Evolutionary conservation across 2,113 vertebrate species (phyloP), one percentile per base, ranked within the genome.

Genomic region (Capreolus pygargus): DNA sequence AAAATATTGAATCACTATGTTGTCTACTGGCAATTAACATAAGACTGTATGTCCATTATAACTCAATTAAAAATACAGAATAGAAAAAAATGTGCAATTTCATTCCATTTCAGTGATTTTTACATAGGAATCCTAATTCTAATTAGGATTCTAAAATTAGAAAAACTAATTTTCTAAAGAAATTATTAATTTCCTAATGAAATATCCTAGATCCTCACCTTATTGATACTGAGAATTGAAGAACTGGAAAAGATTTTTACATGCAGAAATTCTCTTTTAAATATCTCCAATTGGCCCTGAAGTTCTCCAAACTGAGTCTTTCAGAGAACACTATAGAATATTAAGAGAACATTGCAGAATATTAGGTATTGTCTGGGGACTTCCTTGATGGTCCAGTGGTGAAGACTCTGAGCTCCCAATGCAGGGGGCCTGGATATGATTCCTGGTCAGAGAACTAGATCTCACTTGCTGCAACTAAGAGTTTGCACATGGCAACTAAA

Each of bases 111-210:
- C 50, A 54, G 55, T 52, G 78, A 95, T 88, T 94, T 95, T 52
- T 74, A 47, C 54, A 64, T 9, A 36, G 47, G 8, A 90, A 23
- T 55, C 23, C 27, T 70, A 11, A 70, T 36, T 70, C n/a, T 21
- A 36, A 36, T 11, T 70, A 70, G 9, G 64, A 21, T 36, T 70
- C 64, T 70, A 70, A 70, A 70, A 70, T 70, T 70, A 3, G 3
- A 6, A 58, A 88, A 92, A 94, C 8, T 45, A 78, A 92, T 83
- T 67, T 93, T 45, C 89, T 91, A 92, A 95, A 60, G 57, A 67
- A 74, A 84, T 89, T 76, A 76, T 64, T 79, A 67, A 93, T 85
- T 81, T 94, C 50, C 85, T 91, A 89, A 95, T 78, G 47, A 55
- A 81, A 85, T 86, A 90, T 83, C 36, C 45, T 60, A 82, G 45